Percentiles rank a stretch among this genome's conserved stretches.
phyloP scores from a whole-genome alignment of 2,113 vertebrate species.

The Ailuropoda melanoleuca region DNA sequence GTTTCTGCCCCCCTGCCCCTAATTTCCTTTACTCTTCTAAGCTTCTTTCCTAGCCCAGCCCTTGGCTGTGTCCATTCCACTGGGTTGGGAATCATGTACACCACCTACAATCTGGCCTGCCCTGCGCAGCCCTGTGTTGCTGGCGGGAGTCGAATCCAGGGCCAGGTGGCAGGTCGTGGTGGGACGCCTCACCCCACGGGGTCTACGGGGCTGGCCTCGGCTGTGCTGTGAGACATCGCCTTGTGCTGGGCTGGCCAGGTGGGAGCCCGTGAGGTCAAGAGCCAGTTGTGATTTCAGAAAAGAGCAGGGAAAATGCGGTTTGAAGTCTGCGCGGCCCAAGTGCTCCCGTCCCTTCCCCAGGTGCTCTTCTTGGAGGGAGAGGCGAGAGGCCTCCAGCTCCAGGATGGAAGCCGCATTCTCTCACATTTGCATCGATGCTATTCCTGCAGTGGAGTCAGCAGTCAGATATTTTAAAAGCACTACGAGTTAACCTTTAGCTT shows the following conservation, averaged over 20 bases:
- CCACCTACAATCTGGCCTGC: neutral
- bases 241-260: too few relatives aligned
- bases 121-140: neutral
- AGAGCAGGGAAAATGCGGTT: neutral
- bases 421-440: neutral
- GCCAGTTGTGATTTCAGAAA: neutral
- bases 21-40: neutral
- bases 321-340: neutral
- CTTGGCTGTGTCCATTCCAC: neutral
- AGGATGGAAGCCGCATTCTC: neutral
- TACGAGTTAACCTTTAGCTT: slow-evolving; percentile 57
- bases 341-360: neutral
- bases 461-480: slow-evolving; percentile 51
- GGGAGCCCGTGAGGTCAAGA: neutral
- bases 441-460: neutral
- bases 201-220: neutral
- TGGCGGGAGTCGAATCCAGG: neutral
- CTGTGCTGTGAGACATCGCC: neutral
- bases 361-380: neutral
- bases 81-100: neutral
- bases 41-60: neutral
- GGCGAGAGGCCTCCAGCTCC: neutral
- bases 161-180: neutral
- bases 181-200: neutral
- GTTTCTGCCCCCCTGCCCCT: too few relatives aligned